These are phyloP conservation scores for Dolichallabes microphthalmus DNA, from an alignment of 2,113 vertebrate genomes.

Conservation along the genomic window DNA sequence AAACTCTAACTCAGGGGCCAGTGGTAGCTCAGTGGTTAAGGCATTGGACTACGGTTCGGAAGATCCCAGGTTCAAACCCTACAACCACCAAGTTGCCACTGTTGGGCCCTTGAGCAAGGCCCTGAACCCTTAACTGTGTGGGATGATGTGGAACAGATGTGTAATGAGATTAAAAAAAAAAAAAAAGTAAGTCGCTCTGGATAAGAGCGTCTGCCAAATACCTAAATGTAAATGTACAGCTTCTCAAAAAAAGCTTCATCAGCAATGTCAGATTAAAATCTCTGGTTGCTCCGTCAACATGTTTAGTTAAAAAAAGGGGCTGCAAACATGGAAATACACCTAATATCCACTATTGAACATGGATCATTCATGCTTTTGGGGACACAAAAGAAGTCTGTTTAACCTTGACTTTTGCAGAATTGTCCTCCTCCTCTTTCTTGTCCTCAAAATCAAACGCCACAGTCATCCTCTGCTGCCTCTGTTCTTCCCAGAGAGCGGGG, in stretches of 20 bases:
- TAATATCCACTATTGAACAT: background rate
- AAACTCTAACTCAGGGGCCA: background rate
- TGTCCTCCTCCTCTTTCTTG: slow-evolving; percentile 95
- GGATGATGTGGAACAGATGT: too few relatives aligned
- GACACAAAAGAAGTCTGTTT: slow-evolving; percentile 13
- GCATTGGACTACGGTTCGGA: too few relatives aligned
- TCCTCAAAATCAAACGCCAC: slow-evolving; percentile 99
- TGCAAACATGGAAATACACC: background rate
- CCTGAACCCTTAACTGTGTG: too few relatives aligned
- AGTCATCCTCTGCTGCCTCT: slow-evolving; percentile 97
- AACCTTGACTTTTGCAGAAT: slow-evolving; percentile 89
- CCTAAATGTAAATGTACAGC: too few relatives aligned
- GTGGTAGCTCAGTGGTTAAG: too few relatives aligned
- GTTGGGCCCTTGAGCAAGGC: too few relatives aligned
- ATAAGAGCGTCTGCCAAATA: too few relatives aligned
- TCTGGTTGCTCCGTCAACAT: background rate
- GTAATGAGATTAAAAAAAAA: too few relatives aligned
- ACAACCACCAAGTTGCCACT: too few relatives aligned
- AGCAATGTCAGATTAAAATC: background rate
- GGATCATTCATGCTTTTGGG: background rate
- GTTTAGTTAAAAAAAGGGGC: background rate
- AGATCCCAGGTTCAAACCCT: too few relatives aligned
- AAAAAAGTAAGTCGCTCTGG: too few relatives aligned
- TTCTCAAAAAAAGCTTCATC: background rate
- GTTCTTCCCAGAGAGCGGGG: slow-evolving; percentile 96